These are phyloP conservation scores for Shinisaurus crocodilurus DNA, from an alignment of 2,113 vertebrate species.

Conservation along the genomic window DNA sequence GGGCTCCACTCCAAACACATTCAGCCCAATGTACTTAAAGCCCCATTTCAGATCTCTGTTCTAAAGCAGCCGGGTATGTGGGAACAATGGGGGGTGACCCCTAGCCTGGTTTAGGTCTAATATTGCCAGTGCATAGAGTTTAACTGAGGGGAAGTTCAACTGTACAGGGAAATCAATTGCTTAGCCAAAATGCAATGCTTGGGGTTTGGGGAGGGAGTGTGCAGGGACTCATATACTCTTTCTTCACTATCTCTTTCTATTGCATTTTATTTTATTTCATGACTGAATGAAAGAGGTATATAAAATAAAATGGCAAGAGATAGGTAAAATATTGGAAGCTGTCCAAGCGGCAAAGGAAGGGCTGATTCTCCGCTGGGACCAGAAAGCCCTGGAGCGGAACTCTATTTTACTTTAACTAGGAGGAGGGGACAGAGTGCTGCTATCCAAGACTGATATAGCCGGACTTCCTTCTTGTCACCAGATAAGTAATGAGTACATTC, in stretches of 20 bases:
- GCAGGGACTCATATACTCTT: not conserved
- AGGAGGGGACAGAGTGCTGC: not conserved
- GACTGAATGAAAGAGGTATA: slow-evolving; percentile 36
- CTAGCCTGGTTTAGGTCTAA: too few relatives aligned
- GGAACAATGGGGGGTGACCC: too few relatives aligned
- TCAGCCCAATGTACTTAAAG: too few relatives aligned
- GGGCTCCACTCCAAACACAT: not conserved
- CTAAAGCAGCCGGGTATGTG: too few relatives aligned
- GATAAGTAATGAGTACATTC: not conserved
- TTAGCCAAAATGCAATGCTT: not conserved
- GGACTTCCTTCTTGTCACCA: not conserved
- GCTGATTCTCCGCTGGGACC: slow-evolving; percentile 7
- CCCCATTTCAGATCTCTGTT: too few relatives aligned
- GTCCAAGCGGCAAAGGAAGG: slow-evolving; percentile 19
- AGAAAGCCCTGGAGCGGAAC: slow-evolving; percentile 13
- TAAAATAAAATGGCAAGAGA: slow-evolving; percentile 36
- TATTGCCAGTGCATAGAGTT: not conserved
- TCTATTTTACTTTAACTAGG: not conserved
- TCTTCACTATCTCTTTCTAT: slow-evolving; percentile 18
- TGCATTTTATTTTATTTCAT: slow-evolving; percentile 33
- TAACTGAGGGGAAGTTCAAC: not conserved
- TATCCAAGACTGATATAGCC: not conserved
- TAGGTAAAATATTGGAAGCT: slow-evolving; percentile 45
- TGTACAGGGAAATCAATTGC: not conserved
- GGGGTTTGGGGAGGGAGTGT: not conserved